Evolutionary conservation across 2,888 invertebrate species (phyloP).

Genomic region (Cantharis rufa): DNA sequence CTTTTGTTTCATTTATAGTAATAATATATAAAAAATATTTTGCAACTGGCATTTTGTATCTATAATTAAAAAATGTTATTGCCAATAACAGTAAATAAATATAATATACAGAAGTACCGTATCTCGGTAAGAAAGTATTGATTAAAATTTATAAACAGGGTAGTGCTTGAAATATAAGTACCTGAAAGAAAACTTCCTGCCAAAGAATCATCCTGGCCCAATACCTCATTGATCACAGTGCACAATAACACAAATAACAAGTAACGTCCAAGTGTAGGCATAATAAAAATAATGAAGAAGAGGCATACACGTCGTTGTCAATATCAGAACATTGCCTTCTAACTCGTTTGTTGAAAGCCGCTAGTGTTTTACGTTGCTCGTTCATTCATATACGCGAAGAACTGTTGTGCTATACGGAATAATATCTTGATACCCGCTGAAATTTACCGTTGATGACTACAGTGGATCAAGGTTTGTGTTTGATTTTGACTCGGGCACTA

Average conservation of each 20-base stretch:
- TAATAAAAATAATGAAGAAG: conserved; percentile 29
- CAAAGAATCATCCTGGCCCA: conserved; percentile 73
- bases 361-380: conserved; percentile 38
- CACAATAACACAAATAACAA: conserved; percentile 42
- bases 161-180: conserved; percentile 51
- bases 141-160: neutral
- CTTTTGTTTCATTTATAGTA: neutral
- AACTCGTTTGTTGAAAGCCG: conserved; percentile 35
- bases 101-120: conserved; percentile 9
- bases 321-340: conserved; percentile 41
- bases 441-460: conserved; percentile 52
- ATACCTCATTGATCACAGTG: conserved; percentile 43
- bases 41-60: neutral
- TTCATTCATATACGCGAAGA: conserved; percentile 53
- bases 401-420: conserved; percentile 52
- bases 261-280: conserved; percentile 33
- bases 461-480: conserved; percentile 43
- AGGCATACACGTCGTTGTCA: conserved; percentile 44
- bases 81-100: conserved; percentile 20
- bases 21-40: neutral
- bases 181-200: conserved; percentile 83
- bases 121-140: neutral
- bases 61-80: neutral
- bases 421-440: conserved; percentile 45
- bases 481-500: conserved; percentile 42